phyloP scores from a whole-genome alignment of 2,113 vertebrate genomes.

The Poeciliopsis turrubarensis region DNA sequence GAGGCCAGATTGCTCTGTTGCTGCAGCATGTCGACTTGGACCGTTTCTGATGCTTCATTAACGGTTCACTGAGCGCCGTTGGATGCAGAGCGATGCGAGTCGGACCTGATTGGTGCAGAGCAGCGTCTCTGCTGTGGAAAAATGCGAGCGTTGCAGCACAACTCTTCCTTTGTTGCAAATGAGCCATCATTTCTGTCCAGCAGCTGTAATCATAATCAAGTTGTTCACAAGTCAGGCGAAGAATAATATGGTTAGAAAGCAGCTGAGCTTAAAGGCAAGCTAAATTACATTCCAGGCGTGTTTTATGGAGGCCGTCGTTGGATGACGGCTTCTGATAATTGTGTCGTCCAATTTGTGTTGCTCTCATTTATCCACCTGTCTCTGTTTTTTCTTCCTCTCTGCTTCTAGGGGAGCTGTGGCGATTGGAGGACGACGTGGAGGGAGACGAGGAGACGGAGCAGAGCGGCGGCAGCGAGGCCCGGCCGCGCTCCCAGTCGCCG shows the following conservation, averaged over 20 bases:
- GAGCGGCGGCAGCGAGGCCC: slow-evolving; percentile 38
- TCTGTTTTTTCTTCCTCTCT: neutral
- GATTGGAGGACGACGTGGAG: slow-evolving; percentile 84
- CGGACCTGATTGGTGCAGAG: slow-evolving; percentile 32
- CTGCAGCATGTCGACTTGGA: neutral
- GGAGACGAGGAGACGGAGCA: slow-evolving; percentile 57
- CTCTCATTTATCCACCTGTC: slow-evolving; percentile 7
- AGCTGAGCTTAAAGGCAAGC: slow-evolving; percentile 32
- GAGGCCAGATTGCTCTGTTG: neutral
- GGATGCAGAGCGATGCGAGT: slow-evolving; percentile 28
- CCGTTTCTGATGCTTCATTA: neutral
- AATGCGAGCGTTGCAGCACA: neutral
- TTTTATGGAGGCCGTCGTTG: slow-evolving; percentile 41
- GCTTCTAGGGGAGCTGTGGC: slow-evolving; percentile 84
- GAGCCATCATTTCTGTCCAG: slow-evolving; percentile 22
- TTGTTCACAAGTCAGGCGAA: slow-evolving; percentile 22
- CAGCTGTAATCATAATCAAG: slow-evolving; percentile 32
- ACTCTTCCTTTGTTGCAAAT: slow-evolving; percentile 22
- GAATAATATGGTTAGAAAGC: slow-evolving; percentile 32
- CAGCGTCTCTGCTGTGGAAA: slow-evolving; percentile 32
- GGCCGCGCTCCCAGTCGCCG: slow-evolving; percentile 78
- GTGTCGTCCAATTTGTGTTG: slow-evolving; percentile 11
- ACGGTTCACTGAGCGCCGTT: slow-evolving; percentile 13
- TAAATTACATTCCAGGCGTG: slow-evolving; percentile 33
- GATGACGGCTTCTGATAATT: slow-evolving; percentile 45